Base-by-base conservation (phyloP, 1,140 invertebrate genomes). In the Luehdorfia chinensis region DNA sequence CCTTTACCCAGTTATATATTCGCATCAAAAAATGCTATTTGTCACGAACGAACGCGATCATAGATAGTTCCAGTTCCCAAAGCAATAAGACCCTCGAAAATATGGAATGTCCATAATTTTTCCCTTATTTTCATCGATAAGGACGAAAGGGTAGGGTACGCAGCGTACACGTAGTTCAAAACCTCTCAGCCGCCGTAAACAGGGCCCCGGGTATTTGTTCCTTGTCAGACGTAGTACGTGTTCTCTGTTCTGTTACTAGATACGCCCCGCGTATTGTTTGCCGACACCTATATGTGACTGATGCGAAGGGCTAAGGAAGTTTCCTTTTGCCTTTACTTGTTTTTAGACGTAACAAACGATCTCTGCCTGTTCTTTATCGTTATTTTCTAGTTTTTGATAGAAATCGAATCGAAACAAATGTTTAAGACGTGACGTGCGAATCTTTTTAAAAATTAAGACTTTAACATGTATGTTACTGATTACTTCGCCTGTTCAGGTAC, bases 151-250 rank as follows among this genome's bases (percentile, higher is more conserved):
- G 37, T 32, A 41, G 19, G 33, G 36, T 15, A 23, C 33, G 41
- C 18, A 12, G 7, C 46, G 31, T 52, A 65, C 36, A 55, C 39
- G 58, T 66, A 61, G 47, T 49, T 54, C 13, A 48, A 57, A 62
- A 53, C 53, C 52, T 58, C 43, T 46, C 47, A 28, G 47, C 41
- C 44, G 50, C 48, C 53, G 46, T 47, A 36, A 37, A 43, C 59
- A 60, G 50, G 50, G 31, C 45, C 37, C 41, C 37, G 50, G 37
- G 18, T 60, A 62, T 67, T 71, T 65, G 61, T 65, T 63, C 47
- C 59, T 65, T 61, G 65, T 60, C 59, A 59, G 51, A 28, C 13
- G 11, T 4, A 14, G 47, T 61, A 71, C 67, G 67, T 71, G 65
- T 50, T 50, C 59, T 61, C 59, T n/a, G n/a, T n/a, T n/a, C n/a